Evolutionary conservation across 2,888 invertebrate species (phyloP).

Genomic region (Platynereis dumerilii): DNA sequence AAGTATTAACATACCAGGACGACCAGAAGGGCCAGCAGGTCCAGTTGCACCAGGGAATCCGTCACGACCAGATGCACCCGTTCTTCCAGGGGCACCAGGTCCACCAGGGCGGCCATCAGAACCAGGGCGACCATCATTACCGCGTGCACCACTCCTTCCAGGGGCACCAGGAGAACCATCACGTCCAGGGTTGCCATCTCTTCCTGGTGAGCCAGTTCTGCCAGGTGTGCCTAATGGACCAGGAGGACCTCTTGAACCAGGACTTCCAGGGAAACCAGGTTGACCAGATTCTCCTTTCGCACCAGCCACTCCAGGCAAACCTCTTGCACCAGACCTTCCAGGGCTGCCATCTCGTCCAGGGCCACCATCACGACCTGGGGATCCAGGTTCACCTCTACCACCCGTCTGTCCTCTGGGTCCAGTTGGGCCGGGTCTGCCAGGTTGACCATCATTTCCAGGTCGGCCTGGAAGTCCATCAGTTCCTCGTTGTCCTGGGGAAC

Average conservation of each 20-base stretch:
- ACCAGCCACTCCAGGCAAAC: neutral
- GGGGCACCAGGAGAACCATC: neutral
- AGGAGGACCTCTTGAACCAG: slow-evolving; percentile 11
- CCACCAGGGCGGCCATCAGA: neutral
- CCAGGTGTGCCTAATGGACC: slow-evolving; percentile 11
- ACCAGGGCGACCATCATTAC: neutral
- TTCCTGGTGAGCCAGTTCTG: slow-evolving; percentile 2
- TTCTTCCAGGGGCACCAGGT: slow-evolving; percentile 1
- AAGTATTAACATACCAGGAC: slow-evolving; percentile 1
- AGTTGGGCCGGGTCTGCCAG: neutral
- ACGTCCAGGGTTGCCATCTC: neutral
- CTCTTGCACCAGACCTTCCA: neutral
- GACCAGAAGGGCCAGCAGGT: slow-evolving; percentile 6
- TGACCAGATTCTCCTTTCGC: neutral
- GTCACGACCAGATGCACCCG: slow-evolving; percentile 1
- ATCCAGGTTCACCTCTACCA: neutral
- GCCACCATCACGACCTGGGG: neutral
- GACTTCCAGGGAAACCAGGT: slow-evolving; percentile 4
- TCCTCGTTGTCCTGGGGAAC: neutral
- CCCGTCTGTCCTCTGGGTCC: slow-evolving; percentile 1
- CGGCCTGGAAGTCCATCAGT: neutral
- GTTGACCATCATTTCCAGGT: neutral
- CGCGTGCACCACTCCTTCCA: neutral
- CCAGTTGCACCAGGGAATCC: slow-evolving; percentile 3
- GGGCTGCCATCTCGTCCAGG: neutral